Evolutionary conservation across 37 sponge, comb jelly and placozoan species (phyloP).

Genomic region (Geodia barretti): DNA sequence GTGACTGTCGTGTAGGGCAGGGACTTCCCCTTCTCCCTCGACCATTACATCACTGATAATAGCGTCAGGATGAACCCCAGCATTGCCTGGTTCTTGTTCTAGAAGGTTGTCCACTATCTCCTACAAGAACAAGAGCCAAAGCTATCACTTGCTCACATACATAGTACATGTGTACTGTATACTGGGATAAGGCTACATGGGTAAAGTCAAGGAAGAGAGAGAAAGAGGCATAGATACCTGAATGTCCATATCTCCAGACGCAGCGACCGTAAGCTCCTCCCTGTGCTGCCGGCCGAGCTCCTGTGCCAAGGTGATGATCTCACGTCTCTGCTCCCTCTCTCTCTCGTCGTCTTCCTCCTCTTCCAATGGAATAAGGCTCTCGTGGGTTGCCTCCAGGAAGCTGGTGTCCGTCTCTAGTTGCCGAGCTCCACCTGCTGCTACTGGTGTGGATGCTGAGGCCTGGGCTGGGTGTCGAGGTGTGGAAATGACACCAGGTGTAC

Average conservation of each 20-base stretch:
- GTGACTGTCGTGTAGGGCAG: no score
- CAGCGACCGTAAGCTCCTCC: neutral
- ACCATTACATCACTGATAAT: neutral
- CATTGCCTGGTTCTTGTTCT: conserved; percentile 20
- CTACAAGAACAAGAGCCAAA: no score
- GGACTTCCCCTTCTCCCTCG: no score
- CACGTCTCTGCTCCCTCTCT: neutral
- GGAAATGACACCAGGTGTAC: neutral
- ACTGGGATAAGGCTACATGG: neutral
- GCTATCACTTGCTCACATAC: no score
- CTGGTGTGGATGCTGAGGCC: neutral
- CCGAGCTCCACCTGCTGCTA: conserved; percentile 1
- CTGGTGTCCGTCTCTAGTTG: neutral
- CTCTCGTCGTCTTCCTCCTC: conserved; percentile 47
- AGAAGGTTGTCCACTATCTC: conserved; percentile 45
- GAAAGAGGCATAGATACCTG: neutral
- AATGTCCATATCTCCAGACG: conserved; percentile 24
- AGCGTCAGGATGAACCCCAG: neutral
- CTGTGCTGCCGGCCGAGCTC: conserved; percentile 30
- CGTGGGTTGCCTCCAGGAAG: conserved; percentile 37
- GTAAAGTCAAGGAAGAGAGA: neutral
- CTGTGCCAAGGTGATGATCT: conserved; percentile 33
- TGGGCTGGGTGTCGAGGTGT: neutral
- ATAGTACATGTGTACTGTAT: neutral
- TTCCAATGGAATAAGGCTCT: conserved; percentile 68